Evolutionary conservation across 2,888 invertebrate species (phyloP).

Genomic region (Rhynchonema sp.): DNA sequence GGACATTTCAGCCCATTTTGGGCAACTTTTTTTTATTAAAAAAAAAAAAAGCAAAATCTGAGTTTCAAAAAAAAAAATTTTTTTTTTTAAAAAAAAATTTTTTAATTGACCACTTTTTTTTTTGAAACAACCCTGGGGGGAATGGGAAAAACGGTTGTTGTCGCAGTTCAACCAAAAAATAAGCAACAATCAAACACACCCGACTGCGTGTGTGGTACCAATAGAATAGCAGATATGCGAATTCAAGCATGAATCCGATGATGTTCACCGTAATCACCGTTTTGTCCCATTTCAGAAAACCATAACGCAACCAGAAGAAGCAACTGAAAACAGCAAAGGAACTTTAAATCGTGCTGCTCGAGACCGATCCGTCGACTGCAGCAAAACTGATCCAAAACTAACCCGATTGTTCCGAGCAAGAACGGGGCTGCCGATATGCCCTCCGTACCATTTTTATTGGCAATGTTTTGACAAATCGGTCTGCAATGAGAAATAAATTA

Average conservation of each 20-base stretch:
- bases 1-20: too few species aligned
- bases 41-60: too few species aligned
- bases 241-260: constrained; percentile 50
- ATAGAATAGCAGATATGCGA: constrained; percentile 49
- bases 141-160: neutral
- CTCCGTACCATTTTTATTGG: constrained; percentile 12
- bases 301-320: constrained; percentile 60
- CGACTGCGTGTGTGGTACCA: constrained; percentile 44
- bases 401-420: constrained; percentile 21
- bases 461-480: constrained; percentile 19
- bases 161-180: neutral
- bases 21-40: too few species aligned
- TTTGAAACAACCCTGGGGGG: too few species aligned
- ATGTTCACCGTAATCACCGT: constrained; percentile 54
- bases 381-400: neutral
- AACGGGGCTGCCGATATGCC: constrained; percentile 22
- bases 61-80: too few species aligned
- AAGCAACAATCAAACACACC: neutral
- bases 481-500: constrained; percentile 10
- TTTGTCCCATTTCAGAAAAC: constrained; percentile 48
- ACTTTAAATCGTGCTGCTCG: constrained; percentile 5
- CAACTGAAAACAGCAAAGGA: constrained; percentile 37
- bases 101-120: too few species aligned
- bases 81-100: too few species aligned
- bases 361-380: constrained; percentile 1